Percentiles rank a stretch among this genome's conserved stretches.
Conservation (phyloP, 2,797 vertebrate species). For the Champsocephalus esox region DNA sequence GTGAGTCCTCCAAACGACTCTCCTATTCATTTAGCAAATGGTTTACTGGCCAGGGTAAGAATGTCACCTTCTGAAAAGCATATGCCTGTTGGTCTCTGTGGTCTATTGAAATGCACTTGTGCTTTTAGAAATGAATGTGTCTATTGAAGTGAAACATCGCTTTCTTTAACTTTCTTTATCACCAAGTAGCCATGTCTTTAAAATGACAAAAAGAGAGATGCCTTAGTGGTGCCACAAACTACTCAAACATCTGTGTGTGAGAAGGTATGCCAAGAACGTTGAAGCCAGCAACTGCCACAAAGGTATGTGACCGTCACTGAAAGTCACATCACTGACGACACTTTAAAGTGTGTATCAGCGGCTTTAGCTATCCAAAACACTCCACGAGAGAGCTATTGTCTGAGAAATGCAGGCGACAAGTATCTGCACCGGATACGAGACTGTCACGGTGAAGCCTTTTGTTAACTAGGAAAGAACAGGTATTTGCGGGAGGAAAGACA, state of each 20-base stretch:
- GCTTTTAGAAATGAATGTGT: no score
- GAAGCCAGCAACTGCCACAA: conserved; percentile 11
- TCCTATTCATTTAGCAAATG: conserved; percentile 12
- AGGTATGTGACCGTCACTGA: conserved; percentile 39
- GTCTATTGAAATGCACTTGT: no score
- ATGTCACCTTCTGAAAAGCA: no score
- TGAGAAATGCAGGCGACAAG: conserved; percentile 61
- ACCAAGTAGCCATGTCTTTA: no score
- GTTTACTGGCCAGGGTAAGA: neutral
- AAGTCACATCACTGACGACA: conserved; percentile 51
- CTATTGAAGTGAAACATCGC: no score
- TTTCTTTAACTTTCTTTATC: no score
- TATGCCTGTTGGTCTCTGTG: no score
- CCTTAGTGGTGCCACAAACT: neutral
- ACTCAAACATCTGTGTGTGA: neutral
- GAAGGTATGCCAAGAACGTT: neutral
- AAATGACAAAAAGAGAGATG: no score
- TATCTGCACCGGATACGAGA: conserved; percentile 43
- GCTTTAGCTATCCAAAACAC: conserved; percentile 19
- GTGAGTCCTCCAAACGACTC: conserved; percentile 55
- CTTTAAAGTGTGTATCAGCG: conserved; percentile 30
- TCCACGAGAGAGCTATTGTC: conserved; percentile 51
- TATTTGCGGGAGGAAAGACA: neutral
- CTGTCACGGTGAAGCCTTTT: neutral
- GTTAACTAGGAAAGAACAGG: neutral